phyloP scores from a whole-genome alignment of 2,113 vertebrate genomes.

The chimpanzee (Pan troglodytes) region DNA sequence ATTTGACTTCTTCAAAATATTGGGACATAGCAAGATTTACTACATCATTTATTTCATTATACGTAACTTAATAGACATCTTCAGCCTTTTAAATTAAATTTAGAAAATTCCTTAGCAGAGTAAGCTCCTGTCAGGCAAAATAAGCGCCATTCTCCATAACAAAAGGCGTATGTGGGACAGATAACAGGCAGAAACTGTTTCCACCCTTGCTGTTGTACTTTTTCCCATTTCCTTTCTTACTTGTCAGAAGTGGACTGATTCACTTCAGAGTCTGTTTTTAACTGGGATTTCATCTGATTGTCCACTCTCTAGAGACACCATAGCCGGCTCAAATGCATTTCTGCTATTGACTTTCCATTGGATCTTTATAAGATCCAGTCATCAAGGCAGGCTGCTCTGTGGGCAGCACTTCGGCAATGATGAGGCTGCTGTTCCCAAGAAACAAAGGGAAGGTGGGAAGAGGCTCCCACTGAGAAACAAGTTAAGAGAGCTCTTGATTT shows the following conservation, averaged over 20 bases:
- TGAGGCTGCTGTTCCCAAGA: neutral
- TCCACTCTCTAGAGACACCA: neutral
- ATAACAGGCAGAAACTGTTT: neutral
- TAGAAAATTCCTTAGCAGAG: conserved; percentile 38
- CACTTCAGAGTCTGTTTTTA: neutral
- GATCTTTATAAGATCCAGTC: neutral
- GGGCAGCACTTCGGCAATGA: neutral
- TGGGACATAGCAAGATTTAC: conserved; percentile 4
- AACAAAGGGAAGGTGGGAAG: neutral
- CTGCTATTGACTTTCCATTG: neutral
- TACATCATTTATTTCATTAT: neutral
- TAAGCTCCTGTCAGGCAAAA: neutral
- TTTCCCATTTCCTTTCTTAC: neutral
- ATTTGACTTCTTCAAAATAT: conserved; percentile 46
- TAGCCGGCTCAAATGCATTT: neutral
- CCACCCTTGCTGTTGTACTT: neutral
- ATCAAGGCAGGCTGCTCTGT: neutral
- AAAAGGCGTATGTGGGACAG: neutral
- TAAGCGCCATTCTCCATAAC: conserved; percentile 11
- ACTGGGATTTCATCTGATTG: neutral
- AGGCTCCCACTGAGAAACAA: neutral
- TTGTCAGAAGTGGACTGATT: neutral
- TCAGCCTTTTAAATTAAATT: neutral
- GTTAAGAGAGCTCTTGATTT: neutral
- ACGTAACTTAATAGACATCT: neutral